Percentiles rank a stretch among this genome's conserved stretches.
Evolutionary conservation across 1,140 invertebrate species (phyloP).

Genomic region (Solenopsis invicta): DNA sequence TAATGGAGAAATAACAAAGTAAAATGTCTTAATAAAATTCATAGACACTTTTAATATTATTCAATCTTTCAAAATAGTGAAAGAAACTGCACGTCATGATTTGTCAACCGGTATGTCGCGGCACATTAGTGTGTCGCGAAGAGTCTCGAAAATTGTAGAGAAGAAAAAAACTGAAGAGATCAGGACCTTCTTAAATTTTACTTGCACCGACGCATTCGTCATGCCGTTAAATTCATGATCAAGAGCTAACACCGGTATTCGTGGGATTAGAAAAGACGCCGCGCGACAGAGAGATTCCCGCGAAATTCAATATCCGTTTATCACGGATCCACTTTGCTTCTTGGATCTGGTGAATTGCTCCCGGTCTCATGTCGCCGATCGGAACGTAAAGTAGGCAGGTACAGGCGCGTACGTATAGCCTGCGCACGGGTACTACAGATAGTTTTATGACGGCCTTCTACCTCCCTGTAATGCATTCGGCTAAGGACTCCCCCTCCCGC

Average conservation of each 20-base stretch:
- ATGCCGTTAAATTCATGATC: conserved; percentile 19
- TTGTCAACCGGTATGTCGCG: too few relatives aligned
- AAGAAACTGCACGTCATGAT: neutral
- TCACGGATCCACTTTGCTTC: conserved; percentile 71
- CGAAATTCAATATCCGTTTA: conserved; percentile 75
- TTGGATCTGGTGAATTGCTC: conserved; percentile 69
- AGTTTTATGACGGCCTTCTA: conserved; percentile 83
- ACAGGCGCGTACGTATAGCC: conserved; percentile 49
- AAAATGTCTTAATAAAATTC: neutral
- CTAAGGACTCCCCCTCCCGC: conserved; percentile 80
- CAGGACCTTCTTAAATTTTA: too few relatives aligned
- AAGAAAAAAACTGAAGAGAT: too few relatives aligned
- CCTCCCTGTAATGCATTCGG: conserved; percentile 81
- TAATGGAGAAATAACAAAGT: neutral
- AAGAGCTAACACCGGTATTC: neutral
- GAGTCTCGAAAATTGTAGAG: too few relatives aligned
- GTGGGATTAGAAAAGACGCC: conserved; percentile 39
- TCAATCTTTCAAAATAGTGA: neutral
- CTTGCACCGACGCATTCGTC: neutral
- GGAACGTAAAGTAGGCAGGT: conserved; percentile 73
- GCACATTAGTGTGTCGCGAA: too few relatives aligned
- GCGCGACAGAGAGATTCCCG: conserved; percentile 21
- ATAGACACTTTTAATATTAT: neutral
- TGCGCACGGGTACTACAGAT: conserved; percentile 72
- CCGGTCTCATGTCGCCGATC: conserved; percentile 75